Evolutionary conservation across 2,797 vertebrate genomes (phyloP), one percentile per base, ranked within the genome.

Genomic region (Enteromius argenteus): DNA sequence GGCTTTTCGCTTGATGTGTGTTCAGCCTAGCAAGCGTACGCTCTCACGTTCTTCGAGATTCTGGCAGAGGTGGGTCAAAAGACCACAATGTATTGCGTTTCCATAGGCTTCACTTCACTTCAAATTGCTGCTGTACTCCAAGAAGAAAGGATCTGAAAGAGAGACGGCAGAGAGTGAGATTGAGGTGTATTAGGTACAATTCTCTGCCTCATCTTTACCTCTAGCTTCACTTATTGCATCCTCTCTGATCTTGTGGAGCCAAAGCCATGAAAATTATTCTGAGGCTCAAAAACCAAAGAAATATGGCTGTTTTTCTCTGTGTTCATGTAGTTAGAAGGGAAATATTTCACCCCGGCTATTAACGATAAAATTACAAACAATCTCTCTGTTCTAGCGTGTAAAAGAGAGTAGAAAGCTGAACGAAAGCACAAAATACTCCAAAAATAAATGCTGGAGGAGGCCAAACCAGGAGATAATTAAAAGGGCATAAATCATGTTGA

Each of bases 241-340:
- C 75, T 58, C 86, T 92, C 88, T 92, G 83, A 92, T 90, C 87
- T 91, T 39, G 80, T 83, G 19, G 32, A 72, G 80, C 86, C 85
- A 37, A 19, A 17, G 64, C 56, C 60, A 79, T 84, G 71, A 81
- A 69, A 74, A 81, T 77, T 66, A 84, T 72, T 73, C 67, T 79
- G 32, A 79, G 44, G 21, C 19, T 72, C 64, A n/a, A 4, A 60
- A 82, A 62, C 81, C 74, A 73, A 79, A 86, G 68, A 79, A 51
- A 79, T 68, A 49, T 21, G 7, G 1, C 46, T 35, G 14, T 23
- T 37, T 81, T 60, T 71, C 10, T n/a, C 3, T 21, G 58, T 85
- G 42, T 46, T 35, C 37, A 66, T 77, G 14, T 5, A 74, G 42
- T 73, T 87, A 69, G 27, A 23, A 84, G 17, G 23, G 35, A 76